Evolutionary conservation across 1,140 invertebrate species (phyloP).

Genomic region (Ips typographus): DNA sequence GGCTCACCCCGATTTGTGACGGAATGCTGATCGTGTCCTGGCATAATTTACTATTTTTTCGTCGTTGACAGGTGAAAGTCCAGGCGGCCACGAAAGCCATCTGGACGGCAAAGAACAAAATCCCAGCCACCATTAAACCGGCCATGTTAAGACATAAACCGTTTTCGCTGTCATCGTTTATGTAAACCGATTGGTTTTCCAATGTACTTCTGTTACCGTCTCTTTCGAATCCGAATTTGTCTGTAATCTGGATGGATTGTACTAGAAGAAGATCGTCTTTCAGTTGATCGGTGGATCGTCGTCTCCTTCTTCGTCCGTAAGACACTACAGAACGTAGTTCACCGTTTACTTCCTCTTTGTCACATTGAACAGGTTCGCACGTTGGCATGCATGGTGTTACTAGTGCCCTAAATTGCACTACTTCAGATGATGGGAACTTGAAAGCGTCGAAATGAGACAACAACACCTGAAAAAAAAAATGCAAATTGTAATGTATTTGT

Average conservation of each 20-base stretch:
- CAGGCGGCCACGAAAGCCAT: slow-evolving; percentile 79
- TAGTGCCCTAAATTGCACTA: slow-evolving; percentile 90
- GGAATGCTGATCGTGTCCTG: slow-evolving; percentile 57
- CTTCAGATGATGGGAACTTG: slow-evolving; percentile 92
- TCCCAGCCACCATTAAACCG: slow-evolving; percentile 77
- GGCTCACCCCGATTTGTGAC: slow-evolving; percentile 58
- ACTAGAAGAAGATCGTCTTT: slow-evolving; percentile 79
- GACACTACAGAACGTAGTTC: slow-evolving; percentile 79
- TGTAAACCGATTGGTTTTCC: slow-evolving; percentile 54
- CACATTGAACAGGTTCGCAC: slow-evolving; percentile 88
- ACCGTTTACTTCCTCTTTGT: slow-evolving; percentile 75
- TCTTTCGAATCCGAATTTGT: slow-evolving; percentile 83
- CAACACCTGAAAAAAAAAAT: slow-evolving; percentile 64
- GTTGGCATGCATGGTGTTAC: slow-evolving; percentile 91
- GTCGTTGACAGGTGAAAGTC: slow-evolving; percentile 81
- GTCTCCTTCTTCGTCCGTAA: slow-evolving; percentile 73
- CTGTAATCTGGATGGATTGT: slow-evolving; percentile 88
- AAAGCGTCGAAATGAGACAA: slow-evolving; percentile 94
- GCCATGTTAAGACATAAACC: slow-evolving; percentile 74
- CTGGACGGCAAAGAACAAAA: slow-evolving; percentile 79
- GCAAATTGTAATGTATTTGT: background rate
- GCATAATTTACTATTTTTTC: slow-evolving; percentile 60
- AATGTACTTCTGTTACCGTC: slow-evolving; percentile 52
- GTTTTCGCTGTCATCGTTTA: slow-evolving; percentile 46
- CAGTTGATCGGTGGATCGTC: slow-evolving; percentile 53